A percentile compares a stretch with the other conserved stretches of the same genome.
phyloP scores from a whole-genome alignment of 2,797 vertebrate species.

The Macroramphosus scolopax region DNA sequence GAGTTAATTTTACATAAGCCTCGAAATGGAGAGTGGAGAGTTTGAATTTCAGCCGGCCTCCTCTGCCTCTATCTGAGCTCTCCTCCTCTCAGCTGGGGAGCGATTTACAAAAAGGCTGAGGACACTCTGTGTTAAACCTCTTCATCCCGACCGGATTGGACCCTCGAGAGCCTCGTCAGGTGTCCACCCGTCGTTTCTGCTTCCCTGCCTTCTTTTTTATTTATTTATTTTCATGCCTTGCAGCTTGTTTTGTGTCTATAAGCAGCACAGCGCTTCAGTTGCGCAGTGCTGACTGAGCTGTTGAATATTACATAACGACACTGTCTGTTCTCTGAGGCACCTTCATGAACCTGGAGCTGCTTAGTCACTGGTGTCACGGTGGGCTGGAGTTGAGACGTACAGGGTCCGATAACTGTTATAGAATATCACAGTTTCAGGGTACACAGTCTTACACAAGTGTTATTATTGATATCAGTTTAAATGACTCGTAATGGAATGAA shows the following conservation, averaged over 20 bases:
- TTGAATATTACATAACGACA: constrained; percentile 41
- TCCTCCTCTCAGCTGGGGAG: constrained; percentile 17
- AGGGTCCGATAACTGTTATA: too few relatives aligned
- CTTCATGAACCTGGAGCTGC: constrained; percentile 33
- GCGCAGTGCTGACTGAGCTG: constrained; percentile 39
- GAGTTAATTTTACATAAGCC: constrained; percentile 67
- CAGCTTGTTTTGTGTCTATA: constrained; percentile 6
- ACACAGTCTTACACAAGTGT: too few relatives aligned
- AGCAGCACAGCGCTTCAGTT: constrained; percentile 33
- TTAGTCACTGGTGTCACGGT: constrained; percentile 38
- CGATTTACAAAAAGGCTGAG: constrained; percentile 33
- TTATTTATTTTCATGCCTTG: too few relatives aligned
- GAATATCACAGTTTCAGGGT: too few relatives aligned
- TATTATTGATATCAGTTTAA: too few relatives aligned
- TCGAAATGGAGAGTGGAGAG: constrained; percentile 57
- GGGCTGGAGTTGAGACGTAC: background rate
- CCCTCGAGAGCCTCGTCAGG: constrained; percentile 47
- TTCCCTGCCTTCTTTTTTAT: constrained; percentile 1
- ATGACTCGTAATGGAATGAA: too few relatives aligned
- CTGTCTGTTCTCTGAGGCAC: constrained; percentile 23
- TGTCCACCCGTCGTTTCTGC: background rate
- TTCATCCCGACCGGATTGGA: constrained; percentile 14
- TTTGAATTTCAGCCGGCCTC: constrained; percentile 48
- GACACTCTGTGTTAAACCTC: constrained; percentile 26
- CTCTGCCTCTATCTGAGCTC: constrained; percentile 11